Evolutionary conservation across 2,113 vertebrate genomes (phyloP), one percentile per base, ranked within the genome.

Genomic region (Seriola rivoliana): DNA sequence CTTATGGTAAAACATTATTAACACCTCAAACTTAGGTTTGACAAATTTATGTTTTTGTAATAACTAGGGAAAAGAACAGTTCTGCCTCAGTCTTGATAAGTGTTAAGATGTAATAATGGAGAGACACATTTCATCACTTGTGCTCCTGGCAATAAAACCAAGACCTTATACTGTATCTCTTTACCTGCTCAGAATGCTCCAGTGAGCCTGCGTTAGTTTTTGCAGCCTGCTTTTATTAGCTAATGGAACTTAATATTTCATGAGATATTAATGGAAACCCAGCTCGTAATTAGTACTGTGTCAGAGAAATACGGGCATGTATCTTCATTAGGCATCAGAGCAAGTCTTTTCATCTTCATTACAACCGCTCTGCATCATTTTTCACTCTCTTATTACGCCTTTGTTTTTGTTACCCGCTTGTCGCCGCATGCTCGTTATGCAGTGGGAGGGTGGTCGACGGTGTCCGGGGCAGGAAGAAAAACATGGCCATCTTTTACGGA

Each of bases 231-330:
- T 91, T 93, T 93, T 94, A 94, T 94, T 93, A 93, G 88, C 92
- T 93, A 93, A 95, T 93, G 93, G 92, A 93, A 90, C 88, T 94
- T 94, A 93, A 95, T 95, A 94, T 95, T 95, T 95, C 91, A 95
- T 92, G 91, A 94, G 93, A 89, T 93, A 95, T 95, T 94, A 94
- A 94, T 93, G 93, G 90, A 88, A 85, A 66, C 85, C 74, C 73
- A 50, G 92, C 91, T 88, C 75, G 85, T 93, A 95, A 95, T 96
- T 94, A 95, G 92, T 55, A 85, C 87, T 68, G 89, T 91, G 85
- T 92, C 89, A 84, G 80, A 93, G 92, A 92, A 93, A 90, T 84
- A 84, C 62, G 65, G 86, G 75, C 88, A 92, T 95, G 92, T 67
- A 79, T 95, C 93, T 94, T 94, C 94, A 95, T 95, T 94, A 94